Evolutionary conservation across 2,888 invertebrate genomes (phyloP), one percentile per base, ranked within the genome.

Genomic region (Epirrhoe tristata): DNA sequence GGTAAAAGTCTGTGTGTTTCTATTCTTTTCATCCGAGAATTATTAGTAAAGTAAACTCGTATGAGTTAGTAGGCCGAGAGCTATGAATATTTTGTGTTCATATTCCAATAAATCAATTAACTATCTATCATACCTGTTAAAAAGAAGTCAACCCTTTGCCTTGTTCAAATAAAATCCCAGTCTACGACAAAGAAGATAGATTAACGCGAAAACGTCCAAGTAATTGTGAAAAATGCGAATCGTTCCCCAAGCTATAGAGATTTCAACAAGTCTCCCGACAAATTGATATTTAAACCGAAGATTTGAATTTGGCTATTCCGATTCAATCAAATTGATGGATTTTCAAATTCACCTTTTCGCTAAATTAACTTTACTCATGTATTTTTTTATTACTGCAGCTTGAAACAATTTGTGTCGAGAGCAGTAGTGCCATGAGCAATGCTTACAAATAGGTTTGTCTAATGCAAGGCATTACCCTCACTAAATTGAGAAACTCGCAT

Each of bases 211-310:
- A 90, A 89, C 83, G 89, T 90, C 90, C 87, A 82, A 89, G 90
- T 91, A 92, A 92, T 91, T 92, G 92, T 90, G 91, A 92, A 91
- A 90, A 92, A 91, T 91, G 91, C 74, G 90, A 83, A 85, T 84
- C 86, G 82, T 81, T 85, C 79, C 81, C 50, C 76, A 73, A 77
- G 76, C 78, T 82, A 86, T 85, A 87, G 88, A 87, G 85, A 84
- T 80, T 83, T 80, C 75, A 79, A 79, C 68, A 72, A 71, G 63
- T 71, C 59, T 50, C 56, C 66, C 62, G 58, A 72, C 68, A 72
- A 71, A 74, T 74, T 74, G 72, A 71, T 72, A 74, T 72, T 72
- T 71, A 72, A 74, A 74, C 66, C 62, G 54, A 66, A 59, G 63
- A 58, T 72, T 72, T 62, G 55, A 64, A 72, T 67, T 74, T 55